Conservation (phyloP, 2,888 invertebrate genomes). For the Chaetogeoica ovagalla region DNA sequence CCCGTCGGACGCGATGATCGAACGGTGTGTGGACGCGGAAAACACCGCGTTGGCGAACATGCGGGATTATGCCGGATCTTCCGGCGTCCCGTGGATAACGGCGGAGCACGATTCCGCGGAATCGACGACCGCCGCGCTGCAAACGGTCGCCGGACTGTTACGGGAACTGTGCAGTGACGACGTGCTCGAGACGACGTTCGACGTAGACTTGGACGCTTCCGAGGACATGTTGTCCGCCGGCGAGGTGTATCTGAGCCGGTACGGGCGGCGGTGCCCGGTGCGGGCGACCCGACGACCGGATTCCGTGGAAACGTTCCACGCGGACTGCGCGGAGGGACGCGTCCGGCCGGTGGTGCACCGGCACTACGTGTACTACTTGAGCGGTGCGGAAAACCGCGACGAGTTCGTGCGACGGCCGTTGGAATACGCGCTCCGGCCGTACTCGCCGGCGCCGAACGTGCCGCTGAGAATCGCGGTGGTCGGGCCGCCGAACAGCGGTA, state of each 20-base stretch:
- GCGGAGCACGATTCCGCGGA: neutral
- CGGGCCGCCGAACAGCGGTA: conserved; percentile 6
- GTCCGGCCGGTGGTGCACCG: conserved; percentile 1
- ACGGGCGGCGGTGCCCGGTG: conserved; percentile 17
- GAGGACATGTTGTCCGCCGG: conserved; percentile 4
- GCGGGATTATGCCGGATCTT: neutral
- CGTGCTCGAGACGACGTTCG: neutral
- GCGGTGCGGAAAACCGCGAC: neutral
- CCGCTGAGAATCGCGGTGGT: conserved; percentile 11
- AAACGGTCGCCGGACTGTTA: neutral
- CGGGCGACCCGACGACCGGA: neutral
- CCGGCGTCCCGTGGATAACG: conserved; percentile 21
- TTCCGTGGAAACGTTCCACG: neutral
- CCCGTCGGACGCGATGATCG: neutral
- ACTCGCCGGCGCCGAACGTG: neutral
- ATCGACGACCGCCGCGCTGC: neutral
- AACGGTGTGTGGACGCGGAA: neutral
- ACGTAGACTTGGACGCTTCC: neutral
- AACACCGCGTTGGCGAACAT: neutral
- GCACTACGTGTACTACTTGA: conserved; percentile 20
- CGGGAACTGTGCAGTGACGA: too few species aligned
- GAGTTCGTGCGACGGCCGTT: neutral
- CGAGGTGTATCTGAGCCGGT: conserved; percentile 12
- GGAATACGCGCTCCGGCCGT: neutral
- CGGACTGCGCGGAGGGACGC: neutral